Conservation (phyloP, 2,113 vertebrate genomes). For the Gambusia holbrooki region DNA sequence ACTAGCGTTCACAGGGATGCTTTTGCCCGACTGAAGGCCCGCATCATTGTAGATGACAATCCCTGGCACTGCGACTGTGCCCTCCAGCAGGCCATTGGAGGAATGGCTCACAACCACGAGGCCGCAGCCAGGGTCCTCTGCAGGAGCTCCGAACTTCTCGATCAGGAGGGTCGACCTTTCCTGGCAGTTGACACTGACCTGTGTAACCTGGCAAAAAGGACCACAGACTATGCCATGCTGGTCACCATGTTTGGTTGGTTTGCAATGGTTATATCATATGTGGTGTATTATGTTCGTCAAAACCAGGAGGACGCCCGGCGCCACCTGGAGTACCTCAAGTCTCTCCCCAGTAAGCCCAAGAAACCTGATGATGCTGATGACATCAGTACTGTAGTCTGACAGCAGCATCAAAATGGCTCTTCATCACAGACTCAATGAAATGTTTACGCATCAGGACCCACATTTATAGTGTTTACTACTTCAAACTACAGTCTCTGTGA, state of each 20-base stretch:
- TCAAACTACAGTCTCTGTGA: constrained; percentile 38
- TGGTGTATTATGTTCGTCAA: constrained; percentile 97
- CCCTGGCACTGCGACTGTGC: constrained; percentile 99
- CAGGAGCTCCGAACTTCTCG: constrained; percentile 90
- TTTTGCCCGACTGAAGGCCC: constrained; percentile 92
- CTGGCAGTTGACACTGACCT: constrained; percentile 92
- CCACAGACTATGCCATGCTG: constrained; percentile 98
- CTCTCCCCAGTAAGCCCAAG: constrained; percentile 98
- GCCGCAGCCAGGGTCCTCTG: constrained; percentile 91
- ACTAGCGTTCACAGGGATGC: constrained; percentile 95
- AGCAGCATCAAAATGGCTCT: constrained; percentile 24
- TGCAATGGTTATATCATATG: constrained; percentile 99
- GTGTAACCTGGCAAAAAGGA: constrained; percentile 95
- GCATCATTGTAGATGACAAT: constrained; percentile 93
- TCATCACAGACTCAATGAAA: constrained; percentile 16
- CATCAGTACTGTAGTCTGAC: constrained; percentile 97
- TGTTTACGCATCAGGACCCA: constrained; percentile 46
- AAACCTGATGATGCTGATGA: constrained; percentile 95
- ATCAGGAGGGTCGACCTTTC: constrained; percentile 91
- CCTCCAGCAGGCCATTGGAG: constrained; percentile 93
- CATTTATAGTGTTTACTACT: constrained; percentile 52
- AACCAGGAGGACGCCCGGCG: constrained; percentile 97
- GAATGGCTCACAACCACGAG: constrained; percentile 95
- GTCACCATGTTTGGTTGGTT: constrained; percentile 99
- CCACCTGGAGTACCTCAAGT: constrained; percentile 99